Conservation (phyloP, 2,888 invertebrate species). For the Synergus gifuensis region DNA sequence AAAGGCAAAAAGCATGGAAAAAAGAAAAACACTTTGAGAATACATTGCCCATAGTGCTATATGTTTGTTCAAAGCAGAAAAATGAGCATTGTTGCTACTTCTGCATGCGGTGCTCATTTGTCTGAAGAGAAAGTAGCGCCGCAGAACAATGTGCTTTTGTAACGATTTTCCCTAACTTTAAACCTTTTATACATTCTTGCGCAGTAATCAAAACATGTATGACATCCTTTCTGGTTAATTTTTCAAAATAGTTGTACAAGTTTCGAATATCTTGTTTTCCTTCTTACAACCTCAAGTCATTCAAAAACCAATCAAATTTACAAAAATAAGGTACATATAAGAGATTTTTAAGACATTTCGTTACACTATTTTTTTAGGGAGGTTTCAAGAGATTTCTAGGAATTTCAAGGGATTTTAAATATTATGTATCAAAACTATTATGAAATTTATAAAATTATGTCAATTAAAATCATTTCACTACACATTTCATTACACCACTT, state of each 20-base stretch:
- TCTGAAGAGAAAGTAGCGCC: not conserved
- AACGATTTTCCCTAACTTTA: not conserved
- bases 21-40: conserved; percentile 23
- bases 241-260: not conserved
- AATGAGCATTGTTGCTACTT: conserved; percentile 27
- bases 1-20: not conserved
- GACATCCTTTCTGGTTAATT: not conserved
- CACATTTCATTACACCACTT: too few species aligned
- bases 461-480: too few species aligned
- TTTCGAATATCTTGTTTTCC: too few species aligned
- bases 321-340: too few species aligned
- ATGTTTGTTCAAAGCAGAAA: not conserved
- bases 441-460: too few species aligned
- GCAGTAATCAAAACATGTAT: not conserved
- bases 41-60: conserved; percentile 30
- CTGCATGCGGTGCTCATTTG: conserved; percentile 23
- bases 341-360: too few species aligned
- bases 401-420: too few species aligned
- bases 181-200: not conserved
- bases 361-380: too few species aligned
- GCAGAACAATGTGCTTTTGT: not conserved
- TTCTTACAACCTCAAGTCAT: too few species aligned
- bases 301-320: too few species aligned
- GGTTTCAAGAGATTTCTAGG: too few species aligned
- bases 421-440: too few species aligned